Percentiles rank a stretch among this genome's conserved stretches.
Evolutionary conservation across 2,113 vertebrate genomes (phyloP).

Genomic region (Mesembrinibis cayennensis): DNA sequence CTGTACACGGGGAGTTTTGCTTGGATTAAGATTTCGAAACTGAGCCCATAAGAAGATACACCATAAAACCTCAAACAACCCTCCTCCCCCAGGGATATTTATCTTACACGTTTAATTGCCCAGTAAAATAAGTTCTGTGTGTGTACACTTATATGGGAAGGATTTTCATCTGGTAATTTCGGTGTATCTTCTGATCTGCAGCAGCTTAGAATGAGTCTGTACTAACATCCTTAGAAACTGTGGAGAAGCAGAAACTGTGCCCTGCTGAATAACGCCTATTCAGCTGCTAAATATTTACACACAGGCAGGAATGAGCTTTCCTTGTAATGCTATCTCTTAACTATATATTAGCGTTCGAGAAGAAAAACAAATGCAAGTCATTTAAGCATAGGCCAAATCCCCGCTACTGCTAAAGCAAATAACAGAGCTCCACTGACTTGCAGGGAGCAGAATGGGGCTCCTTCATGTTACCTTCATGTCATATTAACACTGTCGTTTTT

Average conservation of each 20-base stretch:
- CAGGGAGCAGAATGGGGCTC: not conserved
- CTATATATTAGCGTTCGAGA: slow-evolving; percentile 33
- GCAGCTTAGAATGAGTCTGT: slow-evolving; percentile 14
- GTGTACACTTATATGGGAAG: not conserved
- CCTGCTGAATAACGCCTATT: not conserved
- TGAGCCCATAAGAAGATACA: slow-evolving; percentile 58
- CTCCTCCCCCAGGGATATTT: slow-evolving; percentile 53
- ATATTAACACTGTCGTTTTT: not conserved
- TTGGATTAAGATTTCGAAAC: slow-evolving; percentile 60
- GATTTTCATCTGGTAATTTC: slow-evolving; percentile 39
- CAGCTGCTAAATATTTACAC: slow-evolving; percentile 47
- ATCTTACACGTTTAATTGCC: slow-evolving; percentile 57
- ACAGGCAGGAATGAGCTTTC: not conserved
- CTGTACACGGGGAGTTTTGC: slow-evolving; percentile 11
- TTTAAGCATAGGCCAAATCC: slow-evolving; percentile 38
- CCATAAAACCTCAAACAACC: slow-evolving; percentile 48
- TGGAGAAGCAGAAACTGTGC: slow-evolving; percentile 10
- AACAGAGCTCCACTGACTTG: not conserved
- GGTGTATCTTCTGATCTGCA: slow-evolving; percentile 31
- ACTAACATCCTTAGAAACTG: not conserved
- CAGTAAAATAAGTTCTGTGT: slow-evolving; percentile 58
- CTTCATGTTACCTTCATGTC: not conserved
- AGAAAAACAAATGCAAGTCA: slow-evolving; percentile 19
- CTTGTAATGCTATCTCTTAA: slow-evolving; percentile 8
- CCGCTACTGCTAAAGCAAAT: not conserved